These are phyloP conservation scores for Caenorhabditis sp. DNA, from an alignment of 2,888 invertebrate genomes.

Conservation along the genomic window DNA sequence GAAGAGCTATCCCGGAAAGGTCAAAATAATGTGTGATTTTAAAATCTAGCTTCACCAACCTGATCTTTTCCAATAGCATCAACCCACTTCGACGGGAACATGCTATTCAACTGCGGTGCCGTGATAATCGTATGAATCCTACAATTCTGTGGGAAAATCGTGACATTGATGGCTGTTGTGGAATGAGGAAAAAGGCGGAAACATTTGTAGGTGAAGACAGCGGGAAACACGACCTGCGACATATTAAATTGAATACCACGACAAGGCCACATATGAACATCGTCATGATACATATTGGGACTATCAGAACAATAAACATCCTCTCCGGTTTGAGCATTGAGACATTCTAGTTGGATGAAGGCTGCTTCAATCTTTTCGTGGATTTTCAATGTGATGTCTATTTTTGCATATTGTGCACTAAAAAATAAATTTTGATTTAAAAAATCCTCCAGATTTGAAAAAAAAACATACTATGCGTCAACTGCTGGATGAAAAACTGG, in stretches of 20 bases:
- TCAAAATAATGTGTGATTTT: background rate
- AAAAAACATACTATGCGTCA: background rate
- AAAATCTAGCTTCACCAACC: no score
- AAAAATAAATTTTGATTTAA: slow-evolving; percentile 9
- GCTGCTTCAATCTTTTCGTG: slow-evolving; percentile 30
- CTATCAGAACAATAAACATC: slow-evolving; percentile 61
- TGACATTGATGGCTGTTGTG: slow-evolving; percentile 55
- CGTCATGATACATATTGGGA: slow-evolving; percentile 11
- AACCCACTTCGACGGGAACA: background rate
- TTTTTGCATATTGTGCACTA: slow-evolving; percentile 55
- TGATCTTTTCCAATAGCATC: no score
- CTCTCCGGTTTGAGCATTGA: slow-evolving; percentile 48
- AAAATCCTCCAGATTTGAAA: background rate
- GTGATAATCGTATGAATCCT: slow-evolving; percentile 8
- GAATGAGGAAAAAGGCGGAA: slow-evolving; percentile 57
- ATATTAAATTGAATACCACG: slow-evolving; percentile 7
- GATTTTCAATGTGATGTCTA: slow-evolving; percentile 47
- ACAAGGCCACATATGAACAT: slow-evolving; percentile 26
- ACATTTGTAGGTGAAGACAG: slow-evolving; percentile 54
- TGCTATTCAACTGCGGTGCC: background rate
- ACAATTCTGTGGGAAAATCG: slow-evolving; percentile 55
- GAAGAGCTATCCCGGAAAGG: background rate
- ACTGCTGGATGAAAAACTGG: slow-evolving; percentile 13
- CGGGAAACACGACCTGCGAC: slow-evolving; percentile 15
- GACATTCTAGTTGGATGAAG: slow-evolving; percentile 53